Evolutionary conservation across 2,113 vertebrate species (phyloP).

Genomic region (Emydocephalus ijimae): DNA sequence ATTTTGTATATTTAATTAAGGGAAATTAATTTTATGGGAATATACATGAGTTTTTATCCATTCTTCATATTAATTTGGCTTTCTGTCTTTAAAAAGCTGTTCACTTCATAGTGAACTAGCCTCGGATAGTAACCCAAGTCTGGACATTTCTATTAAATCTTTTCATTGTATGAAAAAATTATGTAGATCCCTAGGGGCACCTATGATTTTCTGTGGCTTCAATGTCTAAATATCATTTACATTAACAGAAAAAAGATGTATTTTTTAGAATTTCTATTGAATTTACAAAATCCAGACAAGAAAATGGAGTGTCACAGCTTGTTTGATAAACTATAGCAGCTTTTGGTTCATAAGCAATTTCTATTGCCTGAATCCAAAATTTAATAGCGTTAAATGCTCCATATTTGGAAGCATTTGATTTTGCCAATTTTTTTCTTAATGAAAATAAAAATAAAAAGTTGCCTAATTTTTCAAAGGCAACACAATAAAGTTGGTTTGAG

Average conservation of each 20-base stretch:
- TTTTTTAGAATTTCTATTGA: neutral
- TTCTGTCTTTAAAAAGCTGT: neutral
- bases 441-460: constrained; percentile 1
- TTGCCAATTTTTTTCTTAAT: neutral
- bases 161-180: neutral
- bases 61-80: neutral
- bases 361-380: neutral
- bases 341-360: neutral
- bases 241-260: neutral
- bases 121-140: neutral
- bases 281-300: neutral
- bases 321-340: neutral
- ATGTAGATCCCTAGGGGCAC: too few relatives aligned
- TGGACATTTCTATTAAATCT: neutral
- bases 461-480: neutral
- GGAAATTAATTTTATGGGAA: neutral
- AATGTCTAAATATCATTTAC: neutral
- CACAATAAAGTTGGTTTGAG: constrained; percentile 5
- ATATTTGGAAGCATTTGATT: neutral
- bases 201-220: neutral
- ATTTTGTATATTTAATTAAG: neutral
- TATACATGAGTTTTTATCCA: neutral
- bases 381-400: neutral
- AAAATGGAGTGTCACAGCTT: neutral
- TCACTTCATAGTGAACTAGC: neutral